A percentile compares a stretch with the other conserved stretches of the same genome.
phyloP scores from a whole-genome alignment of 2,113 vertebrate species.

The Archocentrus centrarchus region DNA sequence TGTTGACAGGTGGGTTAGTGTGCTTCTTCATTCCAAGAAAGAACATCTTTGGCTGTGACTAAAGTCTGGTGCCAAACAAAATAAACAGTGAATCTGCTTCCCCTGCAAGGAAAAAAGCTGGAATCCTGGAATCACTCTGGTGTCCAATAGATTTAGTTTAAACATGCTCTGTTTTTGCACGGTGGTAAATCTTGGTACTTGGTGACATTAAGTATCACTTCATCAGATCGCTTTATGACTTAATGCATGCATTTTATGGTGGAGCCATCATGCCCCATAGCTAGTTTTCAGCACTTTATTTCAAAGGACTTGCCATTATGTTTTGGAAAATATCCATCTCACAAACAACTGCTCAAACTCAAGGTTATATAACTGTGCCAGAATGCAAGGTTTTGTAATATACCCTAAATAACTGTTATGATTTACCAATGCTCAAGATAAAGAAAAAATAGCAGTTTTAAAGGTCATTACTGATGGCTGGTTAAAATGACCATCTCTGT shows the following conservation, averaged over 20 bases:
- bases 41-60: conserved; percentile 65
- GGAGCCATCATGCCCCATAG: conserved; percentile 3
- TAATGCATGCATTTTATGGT: neutral
- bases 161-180: conserved; percentile 48
- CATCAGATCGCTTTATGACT: neutral
- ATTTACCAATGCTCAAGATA: neutral
- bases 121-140: conserved; percentile 40
- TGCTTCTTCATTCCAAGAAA: conserved; percentile 47
- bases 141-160: conserved; percentile 59
- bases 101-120: conserved; percentile 14
- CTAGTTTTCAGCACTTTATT: neutral
- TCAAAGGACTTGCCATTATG: neutral
- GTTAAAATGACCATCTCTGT: conserved; percentile 49
- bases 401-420: neutral
- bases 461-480: conserved; percentile 31
- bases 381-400: neutral
- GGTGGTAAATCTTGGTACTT: conserved; percentile 35
- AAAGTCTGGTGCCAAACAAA: conserved; percentile 65
- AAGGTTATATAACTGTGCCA: neutral
- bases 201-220: conserved; percentile 9
- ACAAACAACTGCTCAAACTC: neutral
- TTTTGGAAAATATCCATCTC: neutral
- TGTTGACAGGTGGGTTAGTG: conserved; percentile 19
- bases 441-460: neutral
- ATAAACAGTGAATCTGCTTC: conserved; percentile 71